A percentile compares a stretch with the other conserved stretches of the same genome.
These are phyloP conservation scores for Tetramorium parvispinum DNA, from an alignment of 1,140 invertebrate species.

Conservation along the genomic window DNA sequence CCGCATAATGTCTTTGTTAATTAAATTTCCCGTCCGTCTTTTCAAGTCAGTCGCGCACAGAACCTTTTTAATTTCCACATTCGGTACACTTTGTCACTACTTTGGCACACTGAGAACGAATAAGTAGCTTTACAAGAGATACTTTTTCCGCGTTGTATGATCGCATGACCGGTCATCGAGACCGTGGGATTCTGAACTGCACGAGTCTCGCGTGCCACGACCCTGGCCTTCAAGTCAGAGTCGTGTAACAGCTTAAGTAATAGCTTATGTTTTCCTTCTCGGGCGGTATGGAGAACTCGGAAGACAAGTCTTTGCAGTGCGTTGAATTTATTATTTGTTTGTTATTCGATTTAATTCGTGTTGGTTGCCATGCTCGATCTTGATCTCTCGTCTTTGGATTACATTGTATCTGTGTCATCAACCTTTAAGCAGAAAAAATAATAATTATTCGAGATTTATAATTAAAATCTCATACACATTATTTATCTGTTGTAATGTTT, in stretches of 20 bases:
- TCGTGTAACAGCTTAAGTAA: conserved; percentile 49
- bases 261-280: conserved; percentile 18
- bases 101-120: neutral
- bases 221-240: conserved; percentile 44
- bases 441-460: neutral
- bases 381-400: neutral
- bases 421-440: neutral
- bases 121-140: neutral
- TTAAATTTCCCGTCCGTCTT: neutral
- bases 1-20: neutral
- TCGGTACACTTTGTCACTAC: neutral
- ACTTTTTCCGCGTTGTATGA: conserved; percentile 1
- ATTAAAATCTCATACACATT: neutral
- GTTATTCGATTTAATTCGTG: neutral
- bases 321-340: neutral
- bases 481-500: neutral
- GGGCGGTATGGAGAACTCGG: neutral
- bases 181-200: conserved; percentile 49
- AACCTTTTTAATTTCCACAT: neutral
- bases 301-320: neutral
- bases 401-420: neutral
- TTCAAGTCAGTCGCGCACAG: neutral
- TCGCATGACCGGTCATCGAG: conserved; percentile 17
- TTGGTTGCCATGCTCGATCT: neutral
- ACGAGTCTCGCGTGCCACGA: conserved; percentile 40